These are phyloP conservation scores for Gadus macrocephalus DNA, from an alignment of 2,113 vertebrate genomes.

Conservation along the genomic window DNA sequence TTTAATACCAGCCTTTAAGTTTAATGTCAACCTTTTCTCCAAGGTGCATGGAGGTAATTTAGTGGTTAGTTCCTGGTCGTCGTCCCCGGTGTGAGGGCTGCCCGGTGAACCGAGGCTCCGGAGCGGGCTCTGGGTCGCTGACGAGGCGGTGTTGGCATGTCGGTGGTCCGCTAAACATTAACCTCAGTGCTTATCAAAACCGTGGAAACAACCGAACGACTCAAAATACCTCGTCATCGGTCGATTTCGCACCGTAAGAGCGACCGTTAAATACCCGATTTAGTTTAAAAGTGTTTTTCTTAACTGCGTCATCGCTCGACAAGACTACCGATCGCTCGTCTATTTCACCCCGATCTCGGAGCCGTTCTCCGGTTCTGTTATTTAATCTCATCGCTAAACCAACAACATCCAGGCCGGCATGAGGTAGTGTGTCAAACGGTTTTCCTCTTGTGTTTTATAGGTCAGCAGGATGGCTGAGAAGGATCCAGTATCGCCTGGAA, in stretches of 20 bases:
- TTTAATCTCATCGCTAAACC: neutral
- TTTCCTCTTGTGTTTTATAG: slow-evolving; percentile 58
- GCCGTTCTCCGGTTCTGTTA: slow-evolving; percentile 22
- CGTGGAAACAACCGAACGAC: slow-evolving; percentile 11
- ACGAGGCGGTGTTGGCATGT: slow-evolving; percentile 29
- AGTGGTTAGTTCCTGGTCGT: too few species aligned
- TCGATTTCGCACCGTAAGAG: neutral
- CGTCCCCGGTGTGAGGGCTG: slow-evolving; percentile 16
- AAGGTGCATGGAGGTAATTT: too few species aligned
- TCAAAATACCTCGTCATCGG: neutral
- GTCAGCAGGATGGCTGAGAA: slow-evolving; percentile 73
- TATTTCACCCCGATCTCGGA: neutral
- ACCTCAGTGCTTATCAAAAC: slow-evolving; percentile 7
- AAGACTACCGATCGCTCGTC: slow-evolving; percentile 29
- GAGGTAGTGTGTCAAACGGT: slow-evolving; percentile 24
- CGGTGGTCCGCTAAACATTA: slow-evolving; percentile 11
- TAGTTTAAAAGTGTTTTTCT: slow-evolving; percentile 63
- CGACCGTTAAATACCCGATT: slow-evolving; percentile 2
- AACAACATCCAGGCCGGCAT: neutral
- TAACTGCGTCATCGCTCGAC: slow-evolving; percentile 74
- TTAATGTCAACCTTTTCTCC: too few species aligned
- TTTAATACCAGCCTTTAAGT: neutral
- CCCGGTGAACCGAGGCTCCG: slow-evolving; percentile 46
- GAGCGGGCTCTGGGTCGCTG: slow-evolving; percentile 38
- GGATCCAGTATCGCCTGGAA: slow-evolving; percentile 64